Evolutionary conservation across 2,888 invertebrate genomes (phyloP), one percentile per base, ranked within the genome.

Genomic region (Trimorus sp.): DNA sequence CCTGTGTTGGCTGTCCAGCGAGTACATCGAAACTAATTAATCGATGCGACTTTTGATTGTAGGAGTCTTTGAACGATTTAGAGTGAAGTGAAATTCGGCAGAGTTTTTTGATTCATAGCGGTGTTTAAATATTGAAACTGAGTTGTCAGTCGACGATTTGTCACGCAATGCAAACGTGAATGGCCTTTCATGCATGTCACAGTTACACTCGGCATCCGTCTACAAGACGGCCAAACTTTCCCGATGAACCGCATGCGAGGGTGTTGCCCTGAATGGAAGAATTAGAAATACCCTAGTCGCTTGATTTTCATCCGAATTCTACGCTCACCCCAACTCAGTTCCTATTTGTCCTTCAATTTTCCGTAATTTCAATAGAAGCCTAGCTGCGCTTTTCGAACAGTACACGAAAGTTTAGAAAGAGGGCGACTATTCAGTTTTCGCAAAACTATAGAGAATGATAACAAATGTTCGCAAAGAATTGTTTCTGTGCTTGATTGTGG

Each of bases 191-290:
- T 80, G 69, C 79, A 69, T 79, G 68, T 74, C 62, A 63, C 54
- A 54, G 16, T 66, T 71, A 51, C 74, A 79, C 74, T 82, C 74
- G 56, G 78, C 85, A 78, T 80, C 77, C 84, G 76, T 82, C 81
- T 74, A 63, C 77, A 79, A 66, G 82, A 71, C 81, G 69, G 70
- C 74, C 83, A 82, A 85, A 86, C 85, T 86, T 86, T 86, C 82
- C 79, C 79, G 79, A 79, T 81, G 82, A 82, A 82, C 84, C 82
- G 76, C 84, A 84, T 71, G 73, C 74, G 79, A 79, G 83, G 79
- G 83, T 81, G 83, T 69, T 73, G 66, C 66, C 75, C 63, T 71
- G 79, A 73, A 83, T 75, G 59, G 77, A 80, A 83, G 83, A 82
- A 83, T 83, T 83, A 84, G 82, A 83, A 84, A 84, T 83, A 78